phyloP scores from a whole-genome alignment of 2,888 invertebrate genomes.

The Tetrapedia diversipes region DNA sequence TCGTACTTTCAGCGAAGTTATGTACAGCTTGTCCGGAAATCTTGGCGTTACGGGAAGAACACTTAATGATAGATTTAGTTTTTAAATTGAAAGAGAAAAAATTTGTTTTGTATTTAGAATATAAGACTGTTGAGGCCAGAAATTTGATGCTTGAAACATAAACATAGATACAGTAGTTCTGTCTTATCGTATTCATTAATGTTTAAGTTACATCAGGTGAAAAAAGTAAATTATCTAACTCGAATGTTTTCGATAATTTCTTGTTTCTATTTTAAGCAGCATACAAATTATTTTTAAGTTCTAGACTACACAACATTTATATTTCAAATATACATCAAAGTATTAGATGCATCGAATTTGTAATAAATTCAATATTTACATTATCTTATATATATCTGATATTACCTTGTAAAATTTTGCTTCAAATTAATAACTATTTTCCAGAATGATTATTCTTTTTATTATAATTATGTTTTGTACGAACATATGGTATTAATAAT shows the following conservation, averaged over 20 bases:
- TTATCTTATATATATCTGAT: slow-evolving; percentile 14
- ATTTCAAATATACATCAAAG: slow-evolving; percentile 15
- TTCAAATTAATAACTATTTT: background rate
- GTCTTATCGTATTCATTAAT: slow-evolving; percentile 25
- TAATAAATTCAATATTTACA: slow-evolving; percentile 32
- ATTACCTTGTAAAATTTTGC: background rate
- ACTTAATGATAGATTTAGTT: slow-evolving; percentile 81
- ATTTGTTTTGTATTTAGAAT: slow-evolving; percentile 65
- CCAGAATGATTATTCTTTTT: background rate
- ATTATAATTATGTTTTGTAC: background rate
- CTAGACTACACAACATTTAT: slow-evolving; percentile 12
- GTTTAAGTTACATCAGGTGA: slow-evolving; percentile 28
- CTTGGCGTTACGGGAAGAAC: slow-evolving; percentile 80
- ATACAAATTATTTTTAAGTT: slow-evolving; percentile 18
- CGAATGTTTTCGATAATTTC: slow-evolving; percentile 9
- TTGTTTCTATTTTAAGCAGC: slow-evolving; percentile 14
- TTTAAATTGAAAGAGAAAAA: slow-evolving; percentile 61
- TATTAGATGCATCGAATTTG: slow-evolving; percentile 25
- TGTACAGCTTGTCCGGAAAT: slow-evolving; percentile 79
- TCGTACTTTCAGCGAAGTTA: slow-evolving; percentile 79
- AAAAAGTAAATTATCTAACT: slow-evolving; percentile 10
- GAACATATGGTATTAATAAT: slow-evolving; percentile 27
- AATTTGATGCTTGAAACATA: slow-evolving; percentile 57
- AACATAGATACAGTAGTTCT: slow-evolving; percentile 22
- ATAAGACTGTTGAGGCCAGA: slow-evolving; percentile 62